Evolutionary conservation across 2,888 invertebrate genomes (phyloP), one percentile per base, ranked within the genome.

Genomic region (Diarsia brunnea): DNA sequence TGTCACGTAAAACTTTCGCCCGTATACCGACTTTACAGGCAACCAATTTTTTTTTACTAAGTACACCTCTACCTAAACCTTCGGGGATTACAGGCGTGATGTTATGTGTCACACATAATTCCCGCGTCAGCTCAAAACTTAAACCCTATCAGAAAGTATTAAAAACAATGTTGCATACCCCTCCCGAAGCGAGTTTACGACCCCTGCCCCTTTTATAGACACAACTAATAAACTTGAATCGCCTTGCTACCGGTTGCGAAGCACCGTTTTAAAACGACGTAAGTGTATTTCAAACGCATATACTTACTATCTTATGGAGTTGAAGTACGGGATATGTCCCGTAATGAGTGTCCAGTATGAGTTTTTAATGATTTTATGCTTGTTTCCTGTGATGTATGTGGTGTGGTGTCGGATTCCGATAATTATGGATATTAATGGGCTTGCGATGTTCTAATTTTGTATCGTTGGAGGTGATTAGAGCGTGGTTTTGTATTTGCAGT

Each of bases 151-250:
- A 77, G 82, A 84, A 80, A 86, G 90, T 91, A 92, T 93, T 92
- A 92, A 93, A 94, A 93, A 94, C 94, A 93, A 92, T 93, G 93
- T 93, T 90, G 91, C 91, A 88, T 87, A 89, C 88, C 89, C 89
- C 86, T 87, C 87, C 85, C 82, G 84, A 84, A 83, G 87, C 88
- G 89, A 89, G 93, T 94, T 95, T 95, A 94, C 91, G 90, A 91
- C 91, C 90, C 91, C 91, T 91, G 92, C 92, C 93, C 93, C 93
- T 92, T 95, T 94, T 95, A 95, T 95, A 92, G 94, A 91, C 94
- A 92, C 92, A 92, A 94, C 93, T 95, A 95, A 95, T 96, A 95
- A 95, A 95, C 92, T 92, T 88, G 91, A 93, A 93, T 94, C 93
- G 94, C 90, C 93, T 93, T 93, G 93, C 91, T 88, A 88, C 90